These are phyloP conservation scores for Felis chaus DNA, from an alignment of 2,113 vertebrate species.

Conservation along the genomic window DNA sequence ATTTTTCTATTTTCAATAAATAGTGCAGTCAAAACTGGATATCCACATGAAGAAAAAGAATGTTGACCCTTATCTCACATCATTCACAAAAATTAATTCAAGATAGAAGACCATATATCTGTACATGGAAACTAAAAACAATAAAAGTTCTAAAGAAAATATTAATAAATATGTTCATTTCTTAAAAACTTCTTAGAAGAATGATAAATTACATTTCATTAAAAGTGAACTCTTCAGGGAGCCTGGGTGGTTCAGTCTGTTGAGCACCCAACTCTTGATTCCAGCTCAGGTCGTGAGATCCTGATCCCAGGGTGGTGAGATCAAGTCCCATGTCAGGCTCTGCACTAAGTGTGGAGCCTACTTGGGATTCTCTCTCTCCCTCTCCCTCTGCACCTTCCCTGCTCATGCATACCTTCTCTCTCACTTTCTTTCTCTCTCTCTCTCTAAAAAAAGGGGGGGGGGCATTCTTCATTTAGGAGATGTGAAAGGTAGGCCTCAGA, in stretches of 20 bases:
- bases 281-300: no score
- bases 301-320: no score
- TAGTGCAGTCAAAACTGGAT: not conserved
- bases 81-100: not conserved
- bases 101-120: not conserved
- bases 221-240: not conserved
- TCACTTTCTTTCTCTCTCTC: no score
- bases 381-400: no score
- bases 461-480: not conserved
- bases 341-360: no score
- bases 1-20: not conserved
- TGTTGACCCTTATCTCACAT: not conserved
- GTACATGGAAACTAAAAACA: not conserved
- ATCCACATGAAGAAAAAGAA: not conserved
- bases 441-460: no score
- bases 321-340: no score
- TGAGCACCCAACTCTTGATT: no score
- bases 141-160: slow-evolving; percentile 39
- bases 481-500: not conserved
- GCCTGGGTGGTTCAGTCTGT: no score
- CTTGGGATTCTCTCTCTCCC: no score
- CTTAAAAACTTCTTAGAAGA: slow-evolving; percentile 15
- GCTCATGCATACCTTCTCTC: no score
- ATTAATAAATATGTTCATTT: slow-evolving; percentile 2
- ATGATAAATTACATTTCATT: not conserved